Conservation (phyloP, 2,113 vertebrate species). For the Mirounga angustirostris region DNA sequence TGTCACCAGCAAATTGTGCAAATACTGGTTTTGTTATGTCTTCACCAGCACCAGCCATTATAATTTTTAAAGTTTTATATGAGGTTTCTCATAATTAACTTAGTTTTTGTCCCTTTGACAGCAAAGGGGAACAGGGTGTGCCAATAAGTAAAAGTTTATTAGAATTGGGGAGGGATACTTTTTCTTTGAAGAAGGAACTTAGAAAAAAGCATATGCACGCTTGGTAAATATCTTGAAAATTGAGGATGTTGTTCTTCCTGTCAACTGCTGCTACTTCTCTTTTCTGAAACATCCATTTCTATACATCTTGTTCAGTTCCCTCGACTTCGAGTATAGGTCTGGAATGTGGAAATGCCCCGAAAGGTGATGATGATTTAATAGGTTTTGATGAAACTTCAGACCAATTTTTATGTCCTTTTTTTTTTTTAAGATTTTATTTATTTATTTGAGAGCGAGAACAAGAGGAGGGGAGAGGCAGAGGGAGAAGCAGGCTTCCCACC, state of each 20-base stretch:
- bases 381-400: neutral
- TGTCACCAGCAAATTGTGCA: neutral
- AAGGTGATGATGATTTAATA: neutral
- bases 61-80: neutral
- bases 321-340: neutral
- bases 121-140: neutral
- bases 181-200: slow-evolving; percentile 74
- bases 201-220: neutral
- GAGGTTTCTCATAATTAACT: neutral
- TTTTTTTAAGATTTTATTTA: no score
- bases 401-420: neutral
- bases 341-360: slow-evolving; percentile 47
- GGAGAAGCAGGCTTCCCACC: no score
- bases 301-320: neutral
- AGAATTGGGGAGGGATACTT: neutral
- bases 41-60: neutral
- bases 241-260: slow-evolving; percentile 74
- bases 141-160: neutral
- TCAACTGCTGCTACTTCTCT: slow-evolving; percentile 57
- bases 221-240: slow-evolving; percentile 71
- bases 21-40: neutral
- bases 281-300: slow-evolving; percentile 58
- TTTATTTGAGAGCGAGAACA: no score
- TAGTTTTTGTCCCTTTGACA: slow-evolving; percentile 21
- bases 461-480: no score